These are phyloP conservation scores for Tinea trinotella DNA, from an alignment of 2,888 invertebrate species.

Conservation along the genomic window DNA sequence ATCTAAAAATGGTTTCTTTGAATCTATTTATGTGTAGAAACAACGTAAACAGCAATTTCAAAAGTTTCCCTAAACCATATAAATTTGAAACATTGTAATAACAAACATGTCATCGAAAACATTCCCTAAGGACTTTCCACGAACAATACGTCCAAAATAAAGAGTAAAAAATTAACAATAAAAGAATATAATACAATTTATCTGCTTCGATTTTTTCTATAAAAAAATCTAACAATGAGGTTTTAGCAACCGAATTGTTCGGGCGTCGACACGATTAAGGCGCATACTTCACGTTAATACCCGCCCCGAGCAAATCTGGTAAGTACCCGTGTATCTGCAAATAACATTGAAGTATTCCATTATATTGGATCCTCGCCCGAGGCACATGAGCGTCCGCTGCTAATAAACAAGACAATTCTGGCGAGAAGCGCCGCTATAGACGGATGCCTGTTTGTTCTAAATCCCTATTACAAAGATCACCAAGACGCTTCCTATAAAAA, in stretches of 20 bases:
- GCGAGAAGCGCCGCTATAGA: conserved; percentile 20
- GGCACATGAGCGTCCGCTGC: conserved; percentile 57
- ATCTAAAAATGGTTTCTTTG: too few species aligned
- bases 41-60: background rate
- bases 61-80: conserved; percentile 3
- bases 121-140: background rate
- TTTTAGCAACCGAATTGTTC: conserved; percentile 16
- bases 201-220: background rate
- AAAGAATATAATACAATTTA: background rate
- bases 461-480: background rate
- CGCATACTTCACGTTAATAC: conserved; percentile 51
- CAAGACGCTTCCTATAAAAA: conserved; percentile 3
- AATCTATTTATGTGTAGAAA: too few species aligned
- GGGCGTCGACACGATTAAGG: conserved; percentile 47
- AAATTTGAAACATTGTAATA: conserved; percentile 3
- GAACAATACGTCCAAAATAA: background rate
- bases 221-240: conserved; percentile 10
- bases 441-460: conserved; percentile 42
- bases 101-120: conserved; percentile 9
- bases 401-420: conserved; percentile 62
- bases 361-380: conserved; percentile 65
- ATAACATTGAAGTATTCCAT: conserved; percentile 69
- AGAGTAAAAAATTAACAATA: conserved; percentile 8
- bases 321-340: conserved; percentile 63
- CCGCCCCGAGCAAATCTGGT: conserved; percentile 49